Evolutionary conservation across 2,797 vertebrate genomes (phyloP).

Genomic region (Cyprinodon diabolis): DNA sequence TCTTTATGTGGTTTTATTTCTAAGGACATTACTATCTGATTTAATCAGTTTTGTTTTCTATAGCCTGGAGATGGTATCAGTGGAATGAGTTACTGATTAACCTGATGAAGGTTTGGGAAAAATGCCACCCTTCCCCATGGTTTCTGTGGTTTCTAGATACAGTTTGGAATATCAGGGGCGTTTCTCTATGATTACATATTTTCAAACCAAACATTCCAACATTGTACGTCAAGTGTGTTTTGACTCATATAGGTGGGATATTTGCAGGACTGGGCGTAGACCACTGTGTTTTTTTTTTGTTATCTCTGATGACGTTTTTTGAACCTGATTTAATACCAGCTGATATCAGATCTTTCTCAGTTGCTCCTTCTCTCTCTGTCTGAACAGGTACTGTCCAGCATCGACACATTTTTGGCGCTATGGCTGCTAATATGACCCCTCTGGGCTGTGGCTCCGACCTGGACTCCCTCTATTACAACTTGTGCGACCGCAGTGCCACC

Average conservation of each 20-base stretch:
- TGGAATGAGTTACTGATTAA: neutral
- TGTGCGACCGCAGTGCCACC: slow-evolving; percentile 83
- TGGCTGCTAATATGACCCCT: slow-evolving; percentile 50
- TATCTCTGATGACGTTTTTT: slow-evolving; percentile 14
- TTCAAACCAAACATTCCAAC: neutral
- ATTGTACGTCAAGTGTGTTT: neutral
- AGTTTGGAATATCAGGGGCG: neutral
- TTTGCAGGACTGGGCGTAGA: slow-evolving; percentile 50
- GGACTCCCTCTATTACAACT: slow-evolving; percentile 88
- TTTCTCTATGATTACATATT: neutral
- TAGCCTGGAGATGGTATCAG: neutral
- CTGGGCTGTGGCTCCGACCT: slow-evolving; percentile 84
- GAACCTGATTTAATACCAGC: slow-evolving; percentile 12
- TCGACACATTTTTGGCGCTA: slow-evolving; percentile 37
- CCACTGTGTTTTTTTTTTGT: slow-evolving; percentile 2
- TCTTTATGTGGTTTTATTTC: neutral
- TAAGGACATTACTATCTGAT: neutral
- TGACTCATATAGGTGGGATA: slow-evolving; percentile 45
- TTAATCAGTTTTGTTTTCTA: neutral
- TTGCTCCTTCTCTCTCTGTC: slow-evolving; percentile 12
- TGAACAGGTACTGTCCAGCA: slow-evolving; percentile 58
- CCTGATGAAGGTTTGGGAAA: neutral
- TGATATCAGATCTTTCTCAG: slow-evolving; percentile 1
- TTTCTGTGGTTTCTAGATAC: neutral
- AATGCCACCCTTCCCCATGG: neutral